phyloP scores from a whole-genome alignment of 2,113 vertebrate species.

The Lonchura striata region DNA sequence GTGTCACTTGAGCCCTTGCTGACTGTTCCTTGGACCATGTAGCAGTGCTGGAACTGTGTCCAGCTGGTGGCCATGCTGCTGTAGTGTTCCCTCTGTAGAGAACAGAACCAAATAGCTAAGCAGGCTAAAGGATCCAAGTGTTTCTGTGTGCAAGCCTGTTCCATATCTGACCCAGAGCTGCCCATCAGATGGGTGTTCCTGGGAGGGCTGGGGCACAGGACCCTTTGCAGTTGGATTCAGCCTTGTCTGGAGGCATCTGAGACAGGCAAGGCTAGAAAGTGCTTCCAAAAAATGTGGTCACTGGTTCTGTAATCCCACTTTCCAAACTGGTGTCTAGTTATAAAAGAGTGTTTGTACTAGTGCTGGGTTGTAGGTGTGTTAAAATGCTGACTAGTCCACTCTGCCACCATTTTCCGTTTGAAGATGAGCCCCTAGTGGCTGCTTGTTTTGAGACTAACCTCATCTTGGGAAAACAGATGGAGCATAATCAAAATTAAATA shows the following conservation, averaged over 20 bases:
- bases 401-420: background rate
- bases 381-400: background rate
- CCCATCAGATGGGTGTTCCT: background rate
- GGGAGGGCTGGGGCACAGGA: background rate
- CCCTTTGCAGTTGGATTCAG: background rate
- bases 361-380: background rate
- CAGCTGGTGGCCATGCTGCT: background rate
- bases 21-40: background rate
- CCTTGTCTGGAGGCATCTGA: background rate
- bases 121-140: background rate
- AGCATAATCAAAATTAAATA: background rate
- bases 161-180: background rate
- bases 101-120: background rate
- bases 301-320: background rate
- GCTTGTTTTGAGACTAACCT: background rate
- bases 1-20: background rate
- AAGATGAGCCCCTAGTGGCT: background rate
- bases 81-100: background rate
- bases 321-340: background rate
- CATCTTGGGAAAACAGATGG: background rate
- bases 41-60: background rate
- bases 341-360: background rate
- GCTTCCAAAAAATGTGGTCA: background rate
- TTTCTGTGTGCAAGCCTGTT: background rate
- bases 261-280: background rate